phyloP scores from a whole-genome alignment of 2,888 invertebrate genomes.

The Orthonevra nobilis region DNA sequence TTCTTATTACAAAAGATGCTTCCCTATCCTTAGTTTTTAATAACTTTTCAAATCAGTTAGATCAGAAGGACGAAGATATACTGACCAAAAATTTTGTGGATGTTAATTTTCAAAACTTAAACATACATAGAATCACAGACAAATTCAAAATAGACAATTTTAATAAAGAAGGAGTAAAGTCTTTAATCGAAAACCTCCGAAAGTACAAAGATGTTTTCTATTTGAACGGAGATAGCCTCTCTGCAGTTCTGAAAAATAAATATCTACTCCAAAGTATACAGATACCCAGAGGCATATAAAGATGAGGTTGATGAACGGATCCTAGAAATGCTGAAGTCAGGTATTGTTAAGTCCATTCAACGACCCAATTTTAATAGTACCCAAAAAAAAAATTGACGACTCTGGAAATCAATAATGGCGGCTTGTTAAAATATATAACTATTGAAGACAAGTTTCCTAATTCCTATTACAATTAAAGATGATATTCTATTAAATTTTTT shows the following conservation, averaged over 20 bases:
- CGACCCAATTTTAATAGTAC: too few species aligned
- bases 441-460: too few species aligned
- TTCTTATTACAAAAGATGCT: too few species aligned
- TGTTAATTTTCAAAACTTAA: background rate
- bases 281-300: background rate
- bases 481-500: too few species aligned
- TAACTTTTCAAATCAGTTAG: background rate
- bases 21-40: background rate
- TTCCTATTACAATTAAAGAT: too few species aligned
- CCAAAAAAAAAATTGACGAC: too few species aligned
- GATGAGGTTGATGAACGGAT: too few species aligned
- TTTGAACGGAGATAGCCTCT: background rate
- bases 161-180: background rate
- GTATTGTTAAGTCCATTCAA: too few species aligned
- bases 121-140: background rate
- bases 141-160: background rate
- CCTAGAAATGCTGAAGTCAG: background rate
- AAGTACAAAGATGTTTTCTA: slow-evolving; percentile 5
- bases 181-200: background rate
- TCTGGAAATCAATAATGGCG: too few species aligned
- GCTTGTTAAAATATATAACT: too few species aligned
- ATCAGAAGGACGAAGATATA: background rate
- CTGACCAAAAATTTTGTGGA: background rate
- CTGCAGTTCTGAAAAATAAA: slow-evolving; percentile 2
- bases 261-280: background rate